phyloP scores from a whole-genome alignment of 2,888 invertebrate species.

The Lasioglossum malachurum region DNA sequence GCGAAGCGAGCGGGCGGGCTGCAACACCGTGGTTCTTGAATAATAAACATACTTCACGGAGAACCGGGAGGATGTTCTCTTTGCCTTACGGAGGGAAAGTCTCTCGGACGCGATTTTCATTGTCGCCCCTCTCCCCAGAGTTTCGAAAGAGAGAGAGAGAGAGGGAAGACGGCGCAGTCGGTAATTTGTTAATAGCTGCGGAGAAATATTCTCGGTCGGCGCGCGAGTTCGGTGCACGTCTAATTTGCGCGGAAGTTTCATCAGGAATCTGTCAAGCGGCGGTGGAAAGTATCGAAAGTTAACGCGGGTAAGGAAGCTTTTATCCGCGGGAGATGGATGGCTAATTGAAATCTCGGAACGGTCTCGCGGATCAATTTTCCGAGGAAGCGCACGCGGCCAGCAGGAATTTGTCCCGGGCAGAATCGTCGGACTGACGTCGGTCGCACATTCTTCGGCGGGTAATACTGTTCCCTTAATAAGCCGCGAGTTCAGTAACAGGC shows the following conservation, averaged over 20 bases:
- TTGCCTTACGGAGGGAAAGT: neutral
- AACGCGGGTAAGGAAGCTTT: neutral
- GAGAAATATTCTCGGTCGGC: neutral
- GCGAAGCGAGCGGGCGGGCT: neutral
- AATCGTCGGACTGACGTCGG: neutral
- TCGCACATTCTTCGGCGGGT: neutral
- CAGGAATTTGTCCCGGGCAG: neutral
- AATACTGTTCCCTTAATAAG: neutral
- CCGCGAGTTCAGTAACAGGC: neutral
- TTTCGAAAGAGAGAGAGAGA: neutral
- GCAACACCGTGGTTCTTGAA: neutral
- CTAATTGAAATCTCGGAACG: slow-evolving; percentile 3
- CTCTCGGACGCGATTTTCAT: neutral
- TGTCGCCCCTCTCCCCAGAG: neutral
- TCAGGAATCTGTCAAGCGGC: neutral
- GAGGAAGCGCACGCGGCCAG: neutral
- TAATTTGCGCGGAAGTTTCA: neutral
- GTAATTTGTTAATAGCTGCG: neutral
- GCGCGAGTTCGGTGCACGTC: neutral
- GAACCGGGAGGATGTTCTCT: too few relatives aligned
- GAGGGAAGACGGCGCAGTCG: too few relatives aligned
- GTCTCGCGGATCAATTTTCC: neutral
- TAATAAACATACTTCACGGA: neutral
- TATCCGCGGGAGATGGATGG: neutral
- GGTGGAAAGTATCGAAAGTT: slow-evolving; percentile 3